A percentile compares a stretch with the other conserved stretches of the same genome.
These are phyloP conservation scores for Mimachlamys varia DNA, from an alignment of 2,888 invertebrate genomes.

Conservation along the genomic window DNA sequence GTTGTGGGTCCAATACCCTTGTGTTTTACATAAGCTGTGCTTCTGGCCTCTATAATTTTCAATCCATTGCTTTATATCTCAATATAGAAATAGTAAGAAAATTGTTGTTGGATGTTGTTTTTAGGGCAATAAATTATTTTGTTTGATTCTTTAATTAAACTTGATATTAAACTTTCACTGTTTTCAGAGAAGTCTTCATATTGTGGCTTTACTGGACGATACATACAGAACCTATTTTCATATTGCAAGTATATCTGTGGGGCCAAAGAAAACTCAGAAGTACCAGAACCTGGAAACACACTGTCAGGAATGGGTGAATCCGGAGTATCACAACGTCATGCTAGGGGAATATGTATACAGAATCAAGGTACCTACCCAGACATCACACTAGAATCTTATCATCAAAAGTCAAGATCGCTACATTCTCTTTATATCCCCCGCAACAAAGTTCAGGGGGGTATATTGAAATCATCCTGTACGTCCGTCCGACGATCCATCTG, in stretches of 20 bases:
- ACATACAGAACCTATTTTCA: constrained; percentile 87
- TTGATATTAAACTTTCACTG: neutral
- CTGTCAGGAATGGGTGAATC: constrained; percentile 83
- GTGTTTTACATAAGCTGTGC: no score
- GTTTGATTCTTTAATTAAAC: neutral
- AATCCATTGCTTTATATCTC: no score
- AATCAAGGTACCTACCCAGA: constrained; percentile 71
- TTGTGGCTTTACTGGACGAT: constrained; percentile 88
- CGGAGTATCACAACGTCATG: constrained; percentile 63
- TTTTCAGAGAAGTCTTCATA: constrained; percentile 83
- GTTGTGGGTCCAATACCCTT: no score
- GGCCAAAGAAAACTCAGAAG: constrained; percentile 78
- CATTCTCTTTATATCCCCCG: no score
- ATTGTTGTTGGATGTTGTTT: no score
- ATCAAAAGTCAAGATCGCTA: neutral
- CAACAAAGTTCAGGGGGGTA: no score
- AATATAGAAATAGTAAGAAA: no score
- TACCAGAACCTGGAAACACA: constrained; percentile 76
- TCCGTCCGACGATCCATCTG: no score
- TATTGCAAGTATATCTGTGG: constrained; percentile 83
- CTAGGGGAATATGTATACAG: constrained; percentile 78
- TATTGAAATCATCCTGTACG: neutral
- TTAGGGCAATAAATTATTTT: no score
- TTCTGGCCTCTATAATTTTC: no score
- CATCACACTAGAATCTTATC: neutral